Percentiles rank a stretch among this genome's conserved stretches.
Conservation (phyloP, 2,888 invertebrate species). For the Apamea monoglypha region DNA sequence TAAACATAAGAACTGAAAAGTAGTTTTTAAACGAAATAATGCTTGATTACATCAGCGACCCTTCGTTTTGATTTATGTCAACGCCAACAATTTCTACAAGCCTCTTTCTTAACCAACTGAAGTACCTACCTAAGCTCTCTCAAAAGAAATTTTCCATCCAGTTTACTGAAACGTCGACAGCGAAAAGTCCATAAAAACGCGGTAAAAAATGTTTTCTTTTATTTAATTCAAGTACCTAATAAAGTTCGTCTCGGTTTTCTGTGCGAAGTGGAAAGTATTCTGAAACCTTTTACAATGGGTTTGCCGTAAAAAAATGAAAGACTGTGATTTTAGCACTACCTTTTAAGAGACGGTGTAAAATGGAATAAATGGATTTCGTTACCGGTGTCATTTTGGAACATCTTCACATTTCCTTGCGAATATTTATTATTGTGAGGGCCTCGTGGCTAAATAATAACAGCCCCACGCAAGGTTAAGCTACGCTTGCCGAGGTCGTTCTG, state of each 20-base stretch:
- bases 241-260: slow-evolving; percentile 35
- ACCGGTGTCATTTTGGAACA: not conserved
- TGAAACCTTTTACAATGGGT: slow-evolving; percentile 1
- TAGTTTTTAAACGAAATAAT: not conserved
- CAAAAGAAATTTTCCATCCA: slow-evolving; percentile 41
- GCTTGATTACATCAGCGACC: not conserved
- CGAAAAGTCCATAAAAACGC: slow-evolving; percentile 25
- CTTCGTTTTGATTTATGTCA: not conserved
- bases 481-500: not conserved
- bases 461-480: not conserved
- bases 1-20: too few species aligned
- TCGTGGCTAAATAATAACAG: not conserved
- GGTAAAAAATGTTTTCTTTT: slow-evolving; percentile 47
- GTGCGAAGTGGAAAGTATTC: slow-evolving; percentile 24
- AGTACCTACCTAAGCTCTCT: not conserved
- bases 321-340: not conserved
- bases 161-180: slow-evolving; percentile 19
- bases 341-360: slow-evolving; percentile 19
- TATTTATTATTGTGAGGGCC: not conserved
- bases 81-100: not conserved
- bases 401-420: not conserved
- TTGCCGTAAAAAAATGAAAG: slow-evolving; percentile 35
- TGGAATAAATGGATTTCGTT: slow-evolving; percentile 10
- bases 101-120: not conserved
- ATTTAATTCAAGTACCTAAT: slow-evolving; percentile 47